Evolutionary conservation across 1,140 invertebrate species (phyloP).

Genomic region (Calycopis cecrops): DNA sequence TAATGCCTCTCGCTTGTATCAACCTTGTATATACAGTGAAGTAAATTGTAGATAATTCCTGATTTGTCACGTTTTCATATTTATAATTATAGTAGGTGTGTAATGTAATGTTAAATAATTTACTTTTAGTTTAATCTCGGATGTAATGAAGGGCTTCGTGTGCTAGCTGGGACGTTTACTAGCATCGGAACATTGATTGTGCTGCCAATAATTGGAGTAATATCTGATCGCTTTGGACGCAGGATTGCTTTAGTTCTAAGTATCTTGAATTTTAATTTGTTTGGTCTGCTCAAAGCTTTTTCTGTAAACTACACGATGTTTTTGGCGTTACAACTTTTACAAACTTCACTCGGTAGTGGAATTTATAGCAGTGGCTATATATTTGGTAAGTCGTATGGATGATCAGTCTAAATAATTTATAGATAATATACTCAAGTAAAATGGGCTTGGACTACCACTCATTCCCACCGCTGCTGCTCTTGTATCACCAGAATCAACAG

Average conservation of each 20-base stretch:
- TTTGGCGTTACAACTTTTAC: constrained; percentile 70
- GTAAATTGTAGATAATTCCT: not conserved
- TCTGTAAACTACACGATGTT: constrained; percentile 79
- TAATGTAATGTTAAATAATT: too few relatives aligned
- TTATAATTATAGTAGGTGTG: too few relatives aligned
- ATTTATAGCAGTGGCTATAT: constrained; percentile 38
- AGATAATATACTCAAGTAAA: too few relatives aligned
- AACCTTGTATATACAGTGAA: too few relatives aligned
- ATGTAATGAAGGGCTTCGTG: constrained; percentile 49
- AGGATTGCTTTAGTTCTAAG: constrained; percentile 76
- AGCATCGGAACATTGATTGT: constrained; percentile 56
- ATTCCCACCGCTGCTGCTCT: too few relatives aligned
- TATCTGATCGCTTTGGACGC: constrained; percentile 80
- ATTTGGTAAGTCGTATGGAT: constrained; percentile 38
- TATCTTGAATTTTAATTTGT: constrained; percentile 72
- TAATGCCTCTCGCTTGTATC: too few relatives aligned
- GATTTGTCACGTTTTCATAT: too few relatives aligned
- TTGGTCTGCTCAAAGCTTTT: constrained; percentile 79
- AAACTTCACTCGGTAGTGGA: constrained; percentile 37
- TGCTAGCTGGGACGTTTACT: constrained; percentile 40
- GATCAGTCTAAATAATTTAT: too few relatives aligned
- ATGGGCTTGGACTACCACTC: too few relatives aligned
- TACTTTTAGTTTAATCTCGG: constrained; percentile 43
- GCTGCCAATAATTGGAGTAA: constrained; percentile 78
- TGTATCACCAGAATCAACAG: too few relatives aligned